Evolutionary conservation across 2,113 vertebrate genomes (phyloP), one percentile per base, ranked within the genome.

Genomic region (Crotalus horridus): DNA sequence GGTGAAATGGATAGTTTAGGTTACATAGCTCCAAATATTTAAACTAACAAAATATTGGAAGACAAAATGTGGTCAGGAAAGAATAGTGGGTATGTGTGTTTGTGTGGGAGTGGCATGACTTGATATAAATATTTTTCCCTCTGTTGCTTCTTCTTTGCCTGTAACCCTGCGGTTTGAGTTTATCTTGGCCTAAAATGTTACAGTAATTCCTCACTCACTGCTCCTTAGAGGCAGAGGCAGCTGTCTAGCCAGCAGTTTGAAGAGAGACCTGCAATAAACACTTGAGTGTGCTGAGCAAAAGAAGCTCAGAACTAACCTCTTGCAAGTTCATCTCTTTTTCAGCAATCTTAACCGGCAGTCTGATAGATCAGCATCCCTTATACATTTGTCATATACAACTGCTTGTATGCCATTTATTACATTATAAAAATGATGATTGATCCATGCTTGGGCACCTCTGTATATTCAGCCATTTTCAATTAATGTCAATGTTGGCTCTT

Each of bases 101-200:
- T 91, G 29, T 29, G 87, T 55, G 69, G 88, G 33, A 64, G 74
- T 64, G 0, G 6, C 95, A 93, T 90, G 0, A 39, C 48, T 89
- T 33, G 39, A 26, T 39, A 85, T 95, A 97, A 92, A 94, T 29
- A 55, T 93, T 96, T 89, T 96, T 90, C 26, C 94, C 95, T 95
- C 93, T 94, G 90, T 86, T 92, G 94, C 86, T 96, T 86, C 96
- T 92, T 96, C 94, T 93, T 8, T 95, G 94, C 96, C 94, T 97
- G 96, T 96, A 97, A 97, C 96, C 96, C 96, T 97, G 96, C 92
- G 96, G 96, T 97, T 94, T 94, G 92, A 97, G 97, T 98, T 98
- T 98, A 97, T 98, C 97, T 98, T 97, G 96, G 96, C 97, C 61
- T 98, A 97, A 97, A 98, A 97, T 26, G 96, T 96, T 97, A 95